Evolutionary conservation across 2,797 vertebrate genomes (phyloP).

Genomic region (Argentina silus): DNA sequence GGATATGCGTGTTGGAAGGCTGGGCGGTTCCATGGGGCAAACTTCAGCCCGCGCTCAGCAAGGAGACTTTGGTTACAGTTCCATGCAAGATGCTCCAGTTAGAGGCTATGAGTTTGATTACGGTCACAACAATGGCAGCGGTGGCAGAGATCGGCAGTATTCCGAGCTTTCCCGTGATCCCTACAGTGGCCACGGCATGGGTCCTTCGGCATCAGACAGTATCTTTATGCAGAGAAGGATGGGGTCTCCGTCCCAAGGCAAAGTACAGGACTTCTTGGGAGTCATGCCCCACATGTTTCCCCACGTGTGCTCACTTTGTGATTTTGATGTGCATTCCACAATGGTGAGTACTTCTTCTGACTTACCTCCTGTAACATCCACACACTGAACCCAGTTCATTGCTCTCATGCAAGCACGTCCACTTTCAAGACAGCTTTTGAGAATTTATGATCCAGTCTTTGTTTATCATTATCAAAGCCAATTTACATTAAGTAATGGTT

Average conservation of each 20-base stretch:
- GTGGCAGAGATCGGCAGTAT: constrained; percentile 66
- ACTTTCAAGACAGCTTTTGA: constrained; percentile 10
- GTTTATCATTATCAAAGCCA: neutral
- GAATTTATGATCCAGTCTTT: constrained; percentile 8
- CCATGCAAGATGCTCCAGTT: constrained; percentile 64
- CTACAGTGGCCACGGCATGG: constrained; percentile 67
- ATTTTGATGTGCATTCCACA: constrained; percentile 66
- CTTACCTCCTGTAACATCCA: constrained; percentile 39
- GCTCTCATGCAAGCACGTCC: constrained; percentile 21
- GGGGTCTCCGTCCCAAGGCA: constrained; percentile 75
- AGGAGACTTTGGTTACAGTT: constrained; percentile 70
- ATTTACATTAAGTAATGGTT: constrained; percentile 5
- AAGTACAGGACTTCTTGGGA: constrained; percentile 83
- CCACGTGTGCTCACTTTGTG: constrained; percentile 83
- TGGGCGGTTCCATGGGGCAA: constrained; percentile 61
- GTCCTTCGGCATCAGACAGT: constrained; percentile 46
- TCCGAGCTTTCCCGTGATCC: constrained; percentile 73
- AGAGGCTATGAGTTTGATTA: constrained; percentile 67
- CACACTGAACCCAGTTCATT: constrained; percentile 18
- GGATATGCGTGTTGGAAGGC: constrained; percentile 56
- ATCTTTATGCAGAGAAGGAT: constrained; percentile 65
- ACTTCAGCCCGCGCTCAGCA: constrained; percentile 58
- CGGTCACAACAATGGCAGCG: constrained; percentile 32
- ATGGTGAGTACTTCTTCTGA: constrained; percentile 79
- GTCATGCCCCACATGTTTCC: constrained; percentile 77